Percentiles rank a stretch among this genome's conserved stretches.
These are phyloP conservation scores for Orchestia grillus DNA, from an alignment of 1,140 invertebrate species.

Conservation along the genomic window DNA sequence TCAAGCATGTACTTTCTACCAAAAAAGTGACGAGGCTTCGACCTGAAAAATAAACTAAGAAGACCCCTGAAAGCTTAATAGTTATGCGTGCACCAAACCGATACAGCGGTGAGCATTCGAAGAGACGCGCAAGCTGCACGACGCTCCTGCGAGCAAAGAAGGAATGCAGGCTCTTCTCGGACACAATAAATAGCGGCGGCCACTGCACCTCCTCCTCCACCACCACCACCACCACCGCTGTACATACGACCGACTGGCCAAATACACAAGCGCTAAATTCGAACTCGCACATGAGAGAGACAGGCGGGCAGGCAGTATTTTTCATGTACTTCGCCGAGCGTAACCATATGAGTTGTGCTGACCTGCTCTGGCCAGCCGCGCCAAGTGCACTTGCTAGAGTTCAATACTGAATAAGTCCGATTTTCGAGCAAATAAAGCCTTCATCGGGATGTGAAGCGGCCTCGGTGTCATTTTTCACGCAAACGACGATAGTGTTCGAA, in stretches of 20 bases:
- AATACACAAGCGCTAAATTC: not conserved
- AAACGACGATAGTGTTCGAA: not conserved
- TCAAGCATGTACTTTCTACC: not conserved
- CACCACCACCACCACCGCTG: not conserved
- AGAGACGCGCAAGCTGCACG: not conserved
- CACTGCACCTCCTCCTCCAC: not conserved
- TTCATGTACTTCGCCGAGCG: not conserved
- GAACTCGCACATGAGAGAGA: not conserved
- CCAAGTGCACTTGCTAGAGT: not conserved
- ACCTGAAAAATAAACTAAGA: not conserved
- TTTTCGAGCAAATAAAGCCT: not conserved
- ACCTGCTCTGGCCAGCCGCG: not conserved
- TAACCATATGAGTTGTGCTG: conserved; percentile 20
- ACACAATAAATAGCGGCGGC: conserved; percentile 11
- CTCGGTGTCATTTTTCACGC: not conserved
- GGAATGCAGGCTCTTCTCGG: not conserved
- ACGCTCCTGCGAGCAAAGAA: not conserved
- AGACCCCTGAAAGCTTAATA: not conserved
- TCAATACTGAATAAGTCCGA: not conserved
- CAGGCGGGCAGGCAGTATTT: conserved; percentile 28
- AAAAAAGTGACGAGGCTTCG: not conserved
- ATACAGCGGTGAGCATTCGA: not conserved
- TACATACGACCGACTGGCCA: not conserved
- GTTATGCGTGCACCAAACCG: not conserved
- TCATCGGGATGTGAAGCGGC: not conserved